Evolutionary conservation across 2,888 invertebrate genomes (phyloP), one percentile per base, ranked within the genome.

Genomic region (Tryphoninae sp.): DNA sequence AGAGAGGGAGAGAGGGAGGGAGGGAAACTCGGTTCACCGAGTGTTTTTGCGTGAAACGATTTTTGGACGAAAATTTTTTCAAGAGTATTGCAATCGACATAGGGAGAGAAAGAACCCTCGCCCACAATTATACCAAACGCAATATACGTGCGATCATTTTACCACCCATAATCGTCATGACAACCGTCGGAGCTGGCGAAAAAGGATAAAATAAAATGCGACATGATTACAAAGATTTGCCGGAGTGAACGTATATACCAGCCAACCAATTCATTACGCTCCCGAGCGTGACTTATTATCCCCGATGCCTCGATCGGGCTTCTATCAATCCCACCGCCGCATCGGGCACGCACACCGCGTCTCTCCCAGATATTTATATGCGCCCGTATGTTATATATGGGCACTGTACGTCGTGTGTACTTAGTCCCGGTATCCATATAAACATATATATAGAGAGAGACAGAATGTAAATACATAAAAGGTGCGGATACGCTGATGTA

Each of bases 211-310:
- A 45, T 16, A 49, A 26, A 71, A 59, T n/a, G 49, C 11, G n/a
- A 59, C 33, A 16, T 8, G 40, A 6, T 16, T 26, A 42, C 40
- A 23, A 49, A 59, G 9, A 13, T 26, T 26, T 33, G 33, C 33
- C 33, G 33, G 6, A 33, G 33, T 33, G 33, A 33, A 33, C 33
- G 33, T 4, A 33, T 33, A 72, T 55, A 65, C 53, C 61, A 74
- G 80, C 7, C 73, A 80, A 86, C 83, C 84, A 86, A 87, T 87
- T 86, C 82, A 87, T 87, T 83, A 83, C 74, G 81, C 78, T 85
- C 74, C 78, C 83, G 76, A 79, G 83, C 83, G 85, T 87, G 83
- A 87, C 84, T 86, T 86, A 86, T 86, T 86, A 84, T 80, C 81
- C 33, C 61, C 55, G 61, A 45, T 80, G 76, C 62, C 51, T 77